phyloP scores from a whole-genome alignment of 2,797 vertebrate genomes.

The Sphenopsis melanotis region DNA sequence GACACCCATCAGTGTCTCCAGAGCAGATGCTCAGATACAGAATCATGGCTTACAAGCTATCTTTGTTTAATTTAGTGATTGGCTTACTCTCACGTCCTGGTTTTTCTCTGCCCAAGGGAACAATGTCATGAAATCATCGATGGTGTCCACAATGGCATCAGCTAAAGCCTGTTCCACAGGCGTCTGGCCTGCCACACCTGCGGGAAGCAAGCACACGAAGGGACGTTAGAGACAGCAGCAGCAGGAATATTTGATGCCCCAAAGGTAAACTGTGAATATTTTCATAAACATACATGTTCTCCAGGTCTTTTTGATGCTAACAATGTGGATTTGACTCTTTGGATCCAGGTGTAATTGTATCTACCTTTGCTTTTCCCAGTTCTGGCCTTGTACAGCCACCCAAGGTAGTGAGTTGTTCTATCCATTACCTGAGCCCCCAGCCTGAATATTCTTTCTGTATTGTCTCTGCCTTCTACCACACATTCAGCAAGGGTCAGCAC shows the following conservation, averaged over 20 bases:
- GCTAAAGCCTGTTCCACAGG: slow-evolving; percentile 72
- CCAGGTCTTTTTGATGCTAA: background rate
- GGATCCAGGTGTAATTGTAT: background rate
- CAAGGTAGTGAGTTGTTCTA: background rate
- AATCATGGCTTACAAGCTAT: background rate
- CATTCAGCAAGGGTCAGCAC: background rate
- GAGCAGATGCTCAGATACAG: background rate
- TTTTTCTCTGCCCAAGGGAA: slow-evolving; percentile 78
- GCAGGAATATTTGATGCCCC: background rate
- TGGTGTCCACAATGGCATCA: slow-evolving; percentile 76
- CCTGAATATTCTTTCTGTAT: background rate
- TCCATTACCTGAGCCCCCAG: background rate
- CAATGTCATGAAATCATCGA: slow-evolving; percentile 75
- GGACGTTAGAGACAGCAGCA: background rate
- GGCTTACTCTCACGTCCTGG: slow-evolving; percentile 68
- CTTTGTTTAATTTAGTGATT: background rate
- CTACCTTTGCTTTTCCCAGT: background rate
- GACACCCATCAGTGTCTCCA: fast-evolving
- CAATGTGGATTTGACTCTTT: background rate
- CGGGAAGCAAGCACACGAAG: background rate
- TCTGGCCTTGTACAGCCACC: background rate
- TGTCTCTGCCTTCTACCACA: background rate
- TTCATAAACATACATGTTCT: background rate
- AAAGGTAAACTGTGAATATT: background rate
- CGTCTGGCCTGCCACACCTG: slow-evolving; percentile 76